Base-by-base conservation (phyloP, 2,888 invertebrate genomes). In the Amiota mariae region DNA sequence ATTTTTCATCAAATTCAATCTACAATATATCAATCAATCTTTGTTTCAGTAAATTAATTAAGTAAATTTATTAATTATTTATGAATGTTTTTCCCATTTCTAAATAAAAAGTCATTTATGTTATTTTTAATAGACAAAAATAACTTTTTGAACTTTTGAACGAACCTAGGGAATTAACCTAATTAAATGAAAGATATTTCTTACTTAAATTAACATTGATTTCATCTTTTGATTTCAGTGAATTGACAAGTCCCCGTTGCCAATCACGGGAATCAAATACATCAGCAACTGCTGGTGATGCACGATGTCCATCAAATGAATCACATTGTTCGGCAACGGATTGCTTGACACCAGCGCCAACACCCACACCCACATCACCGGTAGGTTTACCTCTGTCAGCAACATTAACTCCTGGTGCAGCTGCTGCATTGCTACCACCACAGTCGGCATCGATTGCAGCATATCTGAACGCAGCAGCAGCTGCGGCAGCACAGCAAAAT, bases 381-480 rank as follows among this genome's bases (percentile, higher is more conserved):
- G 92, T 93, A 63, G 94, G 93, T 54, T 91, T 95, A 75, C 91
- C 93, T 57, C 87, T 92, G 78, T 92, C 94, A 0, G 93, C 94
- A 8, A 93, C 94, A 2, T 90, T 95, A 81, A 94, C 94, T 56
- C 93, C 93, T 46, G 92, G 93, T 11, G 92, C 92, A 18, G 92
- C 92, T 36, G 93, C 93, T 46, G 92, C 93, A 13, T 91, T 94
- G 20, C 88, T 95, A 81, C 95, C 95, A 20, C 94, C 95, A 48
- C 95, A 95, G 89, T 94, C 95, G 6, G 95, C 95, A 2, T 95
- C 95, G 2, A 95, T 95, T 91, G 95, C 95, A 36, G 95, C 95
- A 8, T 95, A 95, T 88, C 92, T 95, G 73, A 93, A 93, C 76
- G 94, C 93, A 11, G 93, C 93, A 59, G 93, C 93, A 11, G 94